These are phyloP conservation scores for Amiota minor DNA, from an alignment of 2,888 invertebrate genomes.

Conservation along the genomic window DNA sequence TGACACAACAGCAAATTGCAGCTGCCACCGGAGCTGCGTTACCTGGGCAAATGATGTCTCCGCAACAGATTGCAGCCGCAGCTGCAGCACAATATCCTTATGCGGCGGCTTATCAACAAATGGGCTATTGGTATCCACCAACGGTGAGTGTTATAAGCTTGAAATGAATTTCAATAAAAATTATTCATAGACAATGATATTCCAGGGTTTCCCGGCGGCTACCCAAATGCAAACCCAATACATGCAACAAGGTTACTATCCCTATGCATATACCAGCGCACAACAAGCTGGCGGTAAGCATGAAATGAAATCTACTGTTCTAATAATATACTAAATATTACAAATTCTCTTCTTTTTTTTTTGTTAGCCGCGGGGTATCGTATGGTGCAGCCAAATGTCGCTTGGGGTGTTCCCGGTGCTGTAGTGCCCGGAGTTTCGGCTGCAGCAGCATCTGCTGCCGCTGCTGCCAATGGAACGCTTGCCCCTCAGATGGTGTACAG, in stretches of 20 bases:
- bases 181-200: constrained; percentile 2
- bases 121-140: constrained; percentile 91
- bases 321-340: neutral
- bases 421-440: constrained; percentile 75
- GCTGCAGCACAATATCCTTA: constrained; percentile 85
- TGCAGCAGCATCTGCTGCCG: constrained; percentile 74
- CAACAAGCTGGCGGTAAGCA: constrained; percentile 80
- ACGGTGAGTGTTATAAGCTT: constrained; percentile 76
- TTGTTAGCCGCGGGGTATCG: constrained; percentile 75
- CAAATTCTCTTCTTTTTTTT: neutral
- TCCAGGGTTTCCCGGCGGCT: constrained; percentile 78
- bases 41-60: constrained; percentile 75
- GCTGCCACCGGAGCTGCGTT: constrained; percentile 68
- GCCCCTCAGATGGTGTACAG: constrained; percentile 80
- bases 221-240: constrained; percentile 85
- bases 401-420: constrained; percentile 75
- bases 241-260: constrained; percentile 84
- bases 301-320: neutral
- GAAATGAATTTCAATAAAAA: neutral
- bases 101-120: constrained; percentile 83
- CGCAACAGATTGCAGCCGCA: constrained; percentile 74
- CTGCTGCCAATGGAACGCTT: constrained; percentile 76
- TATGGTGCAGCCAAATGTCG: constrained; percentile 77
- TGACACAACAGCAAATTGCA: constrained; percentile 68
- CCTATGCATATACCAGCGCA: constrained; percentile 81